These are phyloP conservation scores for Gymnocypris eckloni DNA, from an alignment of 2,797 vertebrate genomes.

Conservation along the genomic window DNA sequence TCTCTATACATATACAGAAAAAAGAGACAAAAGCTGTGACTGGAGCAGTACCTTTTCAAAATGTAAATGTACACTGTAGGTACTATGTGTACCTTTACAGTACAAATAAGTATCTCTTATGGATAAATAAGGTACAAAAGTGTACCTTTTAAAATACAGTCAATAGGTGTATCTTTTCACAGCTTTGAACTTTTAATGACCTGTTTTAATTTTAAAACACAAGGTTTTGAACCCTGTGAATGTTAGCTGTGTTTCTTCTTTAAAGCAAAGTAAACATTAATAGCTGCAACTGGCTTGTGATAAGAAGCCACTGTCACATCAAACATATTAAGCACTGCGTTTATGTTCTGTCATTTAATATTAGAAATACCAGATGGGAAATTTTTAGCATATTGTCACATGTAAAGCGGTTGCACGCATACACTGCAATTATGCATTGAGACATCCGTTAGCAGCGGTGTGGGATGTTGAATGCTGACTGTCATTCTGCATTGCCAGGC, in stretches of 20 bases:
- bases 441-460: conserved; percentile 22
- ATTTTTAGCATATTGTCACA: conserved; percentile 10
- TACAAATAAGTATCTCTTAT: too few species aligned
- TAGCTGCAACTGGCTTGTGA: not conserved
- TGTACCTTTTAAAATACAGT: not conserved
- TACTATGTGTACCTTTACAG: not conserved
- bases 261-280: conserved; percentile 9
- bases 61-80: not conserved
- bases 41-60: not conserved
- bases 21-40: not conserved
- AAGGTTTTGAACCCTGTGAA: not conserved
- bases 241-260: conserved; percentile 5
- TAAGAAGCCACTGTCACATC: not conserved
- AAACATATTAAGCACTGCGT: not conserved
- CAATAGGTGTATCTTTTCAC: not conserved
- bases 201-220: not conserved
- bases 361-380: conserved; percentile 3
- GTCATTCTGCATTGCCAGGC: conserved; percentile 6
- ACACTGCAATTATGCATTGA: conserved; percentile 26
- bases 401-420: not conserved
- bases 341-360: conserved; percentile 8
- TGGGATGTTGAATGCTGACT: conserved; percentile 7
- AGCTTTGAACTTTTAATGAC: not conserved
- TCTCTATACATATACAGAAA: not conserved
- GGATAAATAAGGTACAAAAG: not conserved